Percentiles rank a stretch among this genome's conserved stretches.
Evolutionary conservation across 2,888 invertebrate genomes (phyloP).

Genomic region (Empis livida): DNA sequence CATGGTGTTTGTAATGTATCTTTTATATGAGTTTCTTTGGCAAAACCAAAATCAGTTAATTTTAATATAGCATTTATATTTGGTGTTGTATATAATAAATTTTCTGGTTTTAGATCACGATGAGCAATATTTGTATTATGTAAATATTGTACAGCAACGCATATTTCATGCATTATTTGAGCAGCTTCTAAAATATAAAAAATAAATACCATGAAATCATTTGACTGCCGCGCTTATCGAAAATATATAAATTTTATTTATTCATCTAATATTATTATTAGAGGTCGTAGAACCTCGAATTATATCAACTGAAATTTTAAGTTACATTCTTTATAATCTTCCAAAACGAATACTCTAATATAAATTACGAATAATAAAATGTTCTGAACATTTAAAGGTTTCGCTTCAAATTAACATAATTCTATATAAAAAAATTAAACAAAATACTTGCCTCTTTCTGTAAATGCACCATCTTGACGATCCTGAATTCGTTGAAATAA

Average conservation of each 20-base stretch:
- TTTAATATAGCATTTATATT: constrained; percentile 74
- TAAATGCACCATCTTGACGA: constrained; percentile 86
- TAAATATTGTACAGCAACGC: constrained; percentile 83
- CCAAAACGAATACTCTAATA: too few species aligned
- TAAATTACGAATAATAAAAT: too few species aligned
- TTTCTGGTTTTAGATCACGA: constrained; percentile 95
- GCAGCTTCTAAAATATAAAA: constrained; percentile 57
- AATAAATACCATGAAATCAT: too few species aligned
- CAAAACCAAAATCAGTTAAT: constrained; percentile 98
- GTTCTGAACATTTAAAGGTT: too few species aligned
- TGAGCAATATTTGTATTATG: constrained; percentile 94
- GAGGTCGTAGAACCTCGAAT: too few species aligned
- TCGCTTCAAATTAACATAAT: too few species aligned
- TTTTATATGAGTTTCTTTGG: constrained; percentile 78
- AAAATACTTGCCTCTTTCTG: constrained; percentile 51
- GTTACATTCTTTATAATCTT: too few species aligned
- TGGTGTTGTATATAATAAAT: constrained; percentile 74
- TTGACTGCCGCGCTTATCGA: too few species aligned
- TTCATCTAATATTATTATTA: too few species aligned
- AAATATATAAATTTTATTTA: too few species aligned
- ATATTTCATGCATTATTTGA: constrained; percentile 92
- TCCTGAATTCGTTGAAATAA: constrained; percentile 95
- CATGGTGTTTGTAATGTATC: constrained; percentile 95
- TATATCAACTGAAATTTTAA: too few species aligned
- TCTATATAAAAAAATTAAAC: constrained; percentile 5